These are phyloP conservation scores for Bilobella aurantiaca DNA, from an alignment of 1,140 invertebrate genomes.

Conservation along the genomic window DNA sequence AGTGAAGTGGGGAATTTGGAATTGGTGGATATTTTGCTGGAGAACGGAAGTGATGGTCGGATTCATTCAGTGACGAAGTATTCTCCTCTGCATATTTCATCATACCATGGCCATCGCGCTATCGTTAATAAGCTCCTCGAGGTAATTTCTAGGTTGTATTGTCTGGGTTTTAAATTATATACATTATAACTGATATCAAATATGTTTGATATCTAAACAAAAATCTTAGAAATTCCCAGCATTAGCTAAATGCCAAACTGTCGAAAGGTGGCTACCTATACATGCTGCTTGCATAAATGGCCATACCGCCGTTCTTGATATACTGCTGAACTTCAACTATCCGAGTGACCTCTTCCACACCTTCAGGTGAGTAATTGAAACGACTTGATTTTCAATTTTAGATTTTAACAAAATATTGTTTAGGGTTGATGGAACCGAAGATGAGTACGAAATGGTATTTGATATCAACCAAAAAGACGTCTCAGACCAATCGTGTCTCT, in stretches of 20 bases:
- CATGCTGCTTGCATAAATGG: slow-evolving; percentile 85
- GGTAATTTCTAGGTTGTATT: slow-evolving; percentile 45
- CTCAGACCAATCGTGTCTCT: slow-evolving; percentile 77
- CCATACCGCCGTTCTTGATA: slow-evolving; percentile 61
- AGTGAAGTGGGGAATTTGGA: slow-evolving; percentile 70
- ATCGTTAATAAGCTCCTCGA: slow-evolving; percentile 60
- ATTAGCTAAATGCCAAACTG: slow-evolving; percentile 60
- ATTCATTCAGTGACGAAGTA: slow-evolving; percentile 81
- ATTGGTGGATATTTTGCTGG: slow-evolving; percentile 66
- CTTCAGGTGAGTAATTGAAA: slow-evolving; percentile 46
- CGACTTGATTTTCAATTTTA: too few relatives aligned
- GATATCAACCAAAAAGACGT: slow-evolving; percentile 83
- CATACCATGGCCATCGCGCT: slow-evolving; percentile 69
- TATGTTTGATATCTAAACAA: neutral
- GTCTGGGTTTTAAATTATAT: neutral
- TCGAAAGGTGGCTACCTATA: slow-evolving; percentile 82
- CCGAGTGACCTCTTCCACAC: slow-evolving; percentile 46
- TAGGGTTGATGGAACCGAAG: neutral
- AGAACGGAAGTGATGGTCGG: slow-evolving; percentile 70
- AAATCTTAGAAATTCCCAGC: slow-evolving; percentile 50
- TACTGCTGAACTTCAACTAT: slow-evolving; percentile 49
- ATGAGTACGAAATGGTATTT: slow-evolving; percentile 74
- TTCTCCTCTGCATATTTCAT: slow-evolving; percentile 82
- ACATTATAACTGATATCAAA: slow-evolving; percentile 12
- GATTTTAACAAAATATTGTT: too few relatives aligned